phyloP scores from a whole-genome alignment of 30 jellyfish, hydroid and myxozoan genomes.

The Clytia hemisphaerica region DNA sequence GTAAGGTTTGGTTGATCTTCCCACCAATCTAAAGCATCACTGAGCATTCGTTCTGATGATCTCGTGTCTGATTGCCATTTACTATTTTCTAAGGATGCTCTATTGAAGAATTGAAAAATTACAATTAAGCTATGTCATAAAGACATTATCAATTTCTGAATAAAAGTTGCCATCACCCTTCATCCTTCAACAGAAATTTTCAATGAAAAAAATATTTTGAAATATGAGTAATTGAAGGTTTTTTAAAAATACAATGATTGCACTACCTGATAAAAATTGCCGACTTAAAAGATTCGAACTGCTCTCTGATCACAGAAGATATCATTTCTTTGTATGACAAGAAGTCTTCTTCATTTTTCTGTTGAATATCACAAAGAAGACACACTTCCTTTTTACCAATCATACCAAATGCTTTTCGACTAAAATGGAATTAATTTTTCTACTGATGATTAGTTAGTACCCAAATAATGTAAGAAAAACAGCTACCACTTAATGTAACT shows the following conservation, averaged over 20 bases:
- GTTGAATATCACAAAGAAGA: slow-evolving; percentile 65
- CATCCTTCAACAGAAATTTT: not conserved
- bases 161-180: not conserved
- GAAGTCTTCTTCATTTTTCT: slow-evolving; percentile 38
- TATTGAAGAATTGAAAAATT: not conserved
- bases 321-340: slow-evolving; percentile 61
- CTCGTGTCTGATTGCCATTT: slow-evolving; percentile 74
- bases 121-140: not conserved
- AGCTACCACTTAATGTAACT: too few species aligned
- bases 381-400: slow-evolving; percentile 67
- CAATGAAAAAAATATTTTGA: not conserved
- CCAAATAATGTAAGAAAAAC: not conserved
- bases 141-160: not conserved
- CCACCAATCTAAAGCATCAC: slow-evolving; percentile 72
- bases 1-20: slow-evolving; percentile 44
- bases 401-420: slow-evolving; percentile 95
- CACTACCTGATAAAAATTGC: slow-evolving; percentile 74
- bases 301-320: slow-evolving; percentile 67
- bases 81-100: slow-evolving; percentile 62
- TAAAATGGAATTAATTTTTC: not conserved
- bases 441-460: not conserved
- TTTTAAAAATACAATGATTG: not conserved
- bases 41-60: slow-evolving; percentile 41
- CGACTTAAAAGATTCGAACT: slow-evolving; percentile 39
- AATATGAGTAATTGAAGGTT: not conserved